phyloP scores from a whole-genome alignment of 1,140 invertebrate species.

The Nasonia longicornis region DNA sequence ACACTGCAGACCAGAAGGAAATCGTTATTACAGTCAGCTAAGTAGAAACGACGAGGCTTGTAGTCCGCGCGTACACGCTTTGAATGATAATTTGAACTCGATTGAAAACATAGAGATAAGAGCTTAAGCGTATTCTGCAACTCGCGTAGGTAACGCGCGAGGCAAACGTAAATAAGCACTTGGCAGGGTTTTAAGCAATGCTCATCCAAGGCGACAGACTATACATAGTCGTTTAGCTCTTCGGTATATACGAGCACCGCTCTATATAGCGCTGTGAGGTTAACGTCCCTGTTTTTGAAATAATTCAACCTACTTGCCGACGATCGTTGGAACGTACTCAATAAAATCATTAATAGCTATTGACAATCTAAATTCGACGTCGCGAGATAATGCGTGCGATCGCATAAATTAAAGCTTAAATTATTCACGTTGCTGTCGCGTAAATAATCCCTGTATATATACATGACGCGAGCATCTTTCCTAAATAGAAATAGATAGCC shows the following conservation, averaged over 20 bases:
- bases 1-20: background rate
- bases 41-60: background rate
- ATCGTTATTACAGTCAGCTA: background rate
- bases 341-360: conserved; percentile 6
- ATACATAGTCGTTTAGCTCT: background rate
- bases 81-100: conserved; percentile 31
- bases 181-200: conserved; percentile 27
- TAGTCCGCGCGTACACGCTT: background rate
- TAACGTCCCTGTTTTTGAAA: conserved; percentile 31
- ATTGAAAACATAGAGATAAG: conserved; percentile 19
- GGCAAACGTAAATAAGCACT: conserved; percentile 36
- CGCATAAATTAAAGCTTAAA: background rate
- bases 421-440: background rate
- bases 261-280: conserved; percentile 5
- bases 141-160: conserved; percentile 15
- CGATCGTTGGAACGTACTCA: conserved; percentile 3
- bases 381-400: background rate
- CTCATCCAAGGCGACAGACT: conserved; percentile 13
- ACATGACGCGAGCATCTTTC: background rate
- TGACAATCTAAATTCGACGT: background rate
- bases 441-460: background rate
- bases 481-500: background rate
- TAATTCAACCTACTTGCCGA: background rate
- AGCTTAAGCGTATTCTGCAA: conserved; percentile 11
- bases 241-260: too few relatives aligned